Evolutionary conservation across 2,888 invertebrate genomes (phyloP).

Genomic region (Caradrina kadenii): DNA sequence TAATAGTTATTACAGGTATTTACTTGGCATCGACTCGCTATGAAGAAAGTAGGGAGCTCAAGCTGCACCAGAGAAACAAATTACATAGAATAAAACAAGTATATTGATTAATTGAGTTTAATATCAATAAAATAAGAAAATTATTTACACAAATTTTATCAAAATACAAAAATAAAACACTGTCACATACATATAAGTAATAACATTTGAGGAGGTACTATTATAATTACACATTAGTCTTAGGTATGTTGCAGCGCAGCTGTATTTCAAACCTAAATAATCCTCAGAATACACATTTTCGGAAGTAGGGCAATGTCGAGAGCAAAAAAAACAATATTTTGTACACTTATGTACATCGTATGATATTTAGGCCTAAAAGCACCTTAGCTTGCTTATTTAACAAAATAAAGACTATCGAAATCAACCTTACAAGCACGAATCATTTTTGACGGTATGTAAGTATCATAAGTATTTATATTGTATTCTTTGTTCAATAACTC

Average conservation of each 20-base stretch:
- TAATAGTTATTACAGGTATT: too few relatives aligned
- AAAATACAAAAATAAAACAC: slow-evolving; percentile 91
- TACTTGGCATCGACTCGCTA: too few relatives aligned
- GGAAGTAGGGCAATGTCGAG: slow-evolving; percentile 43
- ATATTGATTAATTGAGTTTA: slow-evolving; percentile 89
- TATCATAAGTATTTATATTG: neutral
- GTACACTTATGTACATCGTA: slow-evolving; percentile 52
- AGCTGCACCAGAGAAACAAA: too few relatives aligned
- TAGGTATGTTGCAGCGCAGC: slow-evolving; percentile 73
- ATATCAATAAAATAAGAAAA: slow-evolving; percentile 91
- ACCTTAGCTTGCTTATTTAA: slow-evolving; percentile 10
- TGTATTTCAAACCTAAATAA: slow-evolving; percentile 63
- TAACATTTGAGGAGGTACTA: slow-evolving; percentile 81
- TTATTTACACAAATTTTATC: slow-evolving; percentile 90
- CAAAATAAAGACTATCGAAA: slow-evolving; percentile 19
- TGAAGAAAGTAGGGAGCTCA: too few relatives aligned
- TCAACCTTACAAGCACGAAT: slow-evolving; percentile 27
- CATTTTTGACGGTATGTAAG: neutral
- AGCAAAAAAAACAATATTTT: slow-evolving; percentile 62
- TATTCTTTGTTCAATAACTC: neutral
- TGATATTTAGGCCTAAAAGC: slow-evolving; percentile 56
- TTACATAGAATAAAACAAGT: slow-evolving; percentile 57
- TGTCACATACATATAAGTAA: slow-evolving; percentile 87
- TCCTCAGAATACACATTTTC: slow-evolving; percentile 59
- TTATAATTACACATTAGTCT: slow-evolving; percentile 76